Evolutionary conservation across 2,888 invertebrate genomes (phyloP), one percentile per base, ranked within the genome.

Genomic region (Alitta virens): DNA sequence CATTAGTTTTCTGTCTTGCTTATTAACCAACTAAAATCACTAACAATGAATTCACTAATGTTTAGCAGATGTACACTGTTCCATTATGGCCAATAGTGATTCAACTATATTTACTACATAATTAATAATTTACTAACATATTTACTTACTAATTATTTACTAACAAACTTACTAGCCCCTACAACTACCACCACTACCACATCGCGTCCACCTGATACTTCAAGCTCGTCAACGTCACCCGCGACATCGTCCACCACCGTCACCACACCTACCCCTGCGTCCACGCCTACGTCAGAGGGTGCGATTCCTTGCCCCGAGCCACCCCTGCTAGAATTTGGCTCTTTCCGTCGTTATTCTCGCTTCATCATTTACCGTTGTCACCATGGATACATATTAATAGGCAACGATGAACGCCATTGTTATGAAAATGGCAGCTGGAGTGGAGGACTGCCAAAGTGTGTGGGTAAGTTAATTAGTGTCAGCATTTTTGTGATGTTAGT

Each of bases 391-490:
- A 25, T 21, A 46, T 23, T 52, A 2, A 14, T 49, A 2, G 59
- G 59, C 7, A 27, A 33, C 38, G 7, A 25, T 14, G 52, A 51
- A 24, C 23, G 46, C 9, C 24, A 40, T 25, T 59, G 59, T 24
- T 23, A 25, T 23, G 52, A 38, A 1, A 52, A 59, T 23, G 59
- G 51, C 3, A 42, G 49, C 12, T 59, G 59, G 59, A 38, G 50
- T 18, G 40, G 33, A 27, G 18, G 18, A 9, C 27, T 21, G 3
- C 59, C 59, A 9, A 9, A 14, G 18, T 59, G 59, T 52, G 16
- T 59, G 16, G 51, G 59, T 59, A 50, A 59, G 57, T 7, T 5
- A 12, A 33, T 33, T 33, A 7, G 5, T 33, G 33, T n/a, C n/a
- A n/a, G n/a, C n/a, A n/a, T n/a, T n/a, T n/a, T n/a, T n/a, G n/a